These are phyloP conservation scores for Upupa epops DNA, from an alignment of 2,113 vertebrate genomes.

Conservation along the genomic window DNA sequence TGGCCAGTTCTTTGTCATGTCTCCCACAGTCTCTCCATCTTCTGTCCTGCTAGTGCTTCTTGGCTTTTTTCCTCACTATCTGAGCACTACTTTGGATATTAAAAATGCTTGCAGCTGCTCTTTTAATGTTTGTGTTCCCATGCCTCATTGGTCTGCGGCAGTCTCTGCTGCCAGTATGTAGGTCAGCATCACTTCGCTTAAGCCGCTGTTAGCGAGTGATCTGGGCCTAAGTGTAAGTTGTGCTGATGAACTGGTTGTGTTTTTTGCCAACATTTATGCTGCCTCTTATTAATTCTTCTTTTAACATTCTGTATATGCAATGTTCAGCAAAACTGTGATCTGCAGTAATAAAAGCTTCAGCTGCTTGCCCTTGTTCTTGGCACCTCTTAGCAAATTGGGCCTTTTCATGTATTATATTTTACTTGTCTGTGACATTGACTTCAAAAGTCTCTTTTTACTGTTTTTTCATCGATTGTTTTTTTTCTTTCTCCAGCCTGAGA, in stretches of 20 bases:
- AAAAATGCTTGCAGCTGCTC: slow-evolving; percentile 44
- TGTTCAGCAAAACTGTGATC: slow-evolving; percentile 64
- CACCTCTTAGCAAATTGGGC: slow-evolving; percentile 40
- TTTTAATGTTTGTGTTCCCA: not conserved
- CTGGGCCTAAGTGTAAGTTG: not conserved
- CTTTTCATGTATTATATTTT: slow-evolving; percentile 48
- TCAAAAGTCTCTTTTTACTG: not conserved
- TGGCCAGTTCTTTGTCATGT: not conserved
- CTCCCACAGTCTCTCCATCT: not conserved
- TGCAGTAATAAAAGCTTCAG: slow-evolving; percentile 54
- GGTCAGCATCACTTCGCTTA: slow-evolving; percentile 40
- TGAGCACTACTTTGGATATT: not conserved
- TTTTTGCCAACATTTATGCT: slow-evolving; percentile 38
- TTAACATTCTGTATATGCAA: slow-evolving; percentile 39
- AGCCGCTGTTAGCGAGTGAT: not conserved
- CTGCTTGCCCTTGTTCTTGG: slow-evolving; percentile 48
- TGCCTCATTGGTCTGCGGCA: slow-evolving; percentile 15
- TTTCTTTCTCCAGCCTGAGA: not conserved
- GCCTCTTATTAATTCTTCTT: slow-evolving; percentile 48
- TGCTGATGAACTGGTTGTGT: slow-evolving; percentile 20
- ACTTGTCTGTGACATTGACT: not conserved
- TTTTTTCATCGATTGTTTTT: not conserved
- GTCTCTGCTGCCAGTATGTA: slow-evolving; percentile 35
- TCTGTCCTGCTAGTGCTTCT: not conserved
- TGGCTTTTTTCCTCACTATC: not conserved